Conservation (phyloP, 1,140 invertebrate genomes). For the Stegodyphus mimosarum region DNA sequence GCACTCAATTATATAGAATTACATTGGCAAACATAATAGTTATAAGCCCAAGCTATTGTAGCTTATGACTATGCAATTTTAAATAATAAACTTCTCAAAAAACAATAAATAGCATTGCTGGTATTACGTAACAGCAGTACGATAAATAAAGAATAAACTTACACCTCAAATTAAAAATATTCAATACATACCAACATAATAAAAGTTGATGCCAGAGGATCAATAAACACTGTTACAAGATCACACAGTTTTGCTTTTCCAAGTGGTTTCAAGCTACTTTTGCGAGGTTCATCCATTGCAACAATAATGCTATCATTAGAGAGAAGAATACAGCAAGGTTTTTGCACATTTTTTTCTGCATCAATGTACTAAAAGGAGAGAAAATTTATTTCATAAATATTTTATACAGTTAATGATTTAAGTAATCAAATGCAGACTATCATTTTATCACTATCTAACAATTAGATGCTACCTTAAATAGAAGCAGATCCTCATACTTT, state of each 20-base stretch:
- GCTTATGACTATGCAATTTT: too few species aligned
- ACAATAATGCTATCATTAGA: conserved; percentile 77
- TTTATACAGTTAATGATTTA: too few species aligned
- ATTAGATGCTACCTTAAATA: too few species aligned
- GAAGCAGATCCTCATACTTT: too few species aligned
- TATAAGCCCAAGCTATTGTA: neutral
- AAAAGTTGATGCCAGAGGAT: conserved; percentile 65
- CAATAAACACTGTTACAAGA: conserved; percentile 65
- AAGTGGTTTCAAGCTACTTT: conserved; percentile 67
- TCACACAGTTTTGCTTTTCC: conserved; percentile 67
- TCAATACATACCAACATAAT: conserved; percentile 77
- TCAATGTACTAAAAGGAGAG: conserved; percentile 30
- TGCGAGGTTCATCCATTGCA: conserved; percentile 74
- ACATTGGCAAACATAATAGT: neutral
- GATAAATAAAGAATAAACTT: neutral
- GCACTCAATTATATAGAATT: neutral
- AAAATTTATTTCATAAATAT: too few species aligned
- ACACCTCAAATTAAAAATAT: conserved; percentile 1
- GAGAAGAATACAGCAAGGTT: conserved; percentile 76
- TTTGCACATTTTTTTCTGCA: conserved; percentile 67
- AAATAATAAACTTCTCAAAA: too few species aligned
- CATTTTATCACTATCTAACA: too few species aligned
- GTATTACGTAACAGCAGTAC: too few species aligned
- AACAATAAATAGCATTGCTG: too few species aligned
- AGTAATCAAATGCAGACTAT: too few species aligned